Evolutionary conservation across 1,140 invertebrate species (phyloP).

Genomic region (Ips typographus): DNA sequence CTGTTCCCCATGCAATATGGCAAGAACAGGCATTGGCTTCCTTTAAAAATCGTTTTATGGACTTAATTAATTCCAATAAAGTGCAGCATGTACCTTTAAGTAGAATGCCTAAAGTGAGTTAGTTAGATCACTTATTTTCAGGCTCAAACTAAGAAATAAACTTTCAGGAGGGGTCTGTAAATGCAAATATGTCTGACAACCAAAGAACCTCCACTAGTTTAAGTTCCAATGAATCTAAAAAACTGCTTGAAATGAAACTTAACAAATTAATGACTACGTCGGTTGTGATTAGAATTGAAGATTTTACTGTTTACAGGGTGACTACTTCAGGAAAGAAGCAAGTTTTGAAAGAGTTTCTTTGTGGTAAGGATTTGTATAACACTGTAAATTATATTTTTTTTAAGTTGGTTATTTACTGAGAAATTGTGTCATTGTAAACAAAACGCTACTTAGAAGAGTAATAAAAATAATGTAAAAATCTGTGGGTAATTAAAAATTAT

Average conservation of each 20-base stretch:
- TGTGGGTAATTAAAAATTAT: too few relatives aligned
- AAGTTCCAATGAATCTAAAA: slow-evolving; percentile 58
- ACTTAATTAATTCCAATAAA: slow-evolving; percentile 63
- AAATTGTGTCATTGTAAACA: too few relatives aligned
- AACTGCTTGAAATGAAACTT: slow-evolving; percentile 69
- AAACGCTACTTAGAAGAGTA: not conserved
- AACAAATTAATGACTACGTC: slow-evolving; percentile 91
- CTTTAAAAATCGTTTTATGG: slow-evolving; percentile 67
- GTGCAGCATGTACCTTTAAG: slow-evolving; percentile 61
- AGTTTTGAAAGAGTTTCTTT: slow-evolving; percentile 75
- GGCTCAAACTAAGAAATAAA: not conserved
- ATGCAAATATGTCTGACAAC: not conserved
- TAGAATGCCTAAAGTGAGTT: slow-evolving; percentile 50
- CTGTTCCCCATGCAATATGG: slow-evolving; percentile 73
- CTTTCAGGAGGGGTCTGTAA: not conserved
- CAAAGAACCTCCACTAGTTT: slow-evolving; percentile 15
- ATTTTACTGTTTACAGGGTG: slow-evolving; percentile 84
- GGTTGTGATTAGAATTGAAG: slow-evolving; percentile 84
- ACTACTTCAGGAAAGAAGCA: slow-evolving; percentile 71
- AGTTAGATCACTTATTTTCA: not conserved
- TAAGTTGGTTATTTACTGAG: not conserved
- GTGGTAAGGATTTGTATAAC: slow-evolving; percentile 58
- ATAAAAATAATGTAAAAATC: too few relatives aligned
- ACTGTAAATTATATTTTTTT: not conserved
- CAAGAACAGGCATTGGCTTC: slow-evolving; percentile 67